These are phyloP conservation scores for Autographa gamma DNA, from an alignment of 2,888 invertebrate genomes.

Conservation along the genomic window DNA sequence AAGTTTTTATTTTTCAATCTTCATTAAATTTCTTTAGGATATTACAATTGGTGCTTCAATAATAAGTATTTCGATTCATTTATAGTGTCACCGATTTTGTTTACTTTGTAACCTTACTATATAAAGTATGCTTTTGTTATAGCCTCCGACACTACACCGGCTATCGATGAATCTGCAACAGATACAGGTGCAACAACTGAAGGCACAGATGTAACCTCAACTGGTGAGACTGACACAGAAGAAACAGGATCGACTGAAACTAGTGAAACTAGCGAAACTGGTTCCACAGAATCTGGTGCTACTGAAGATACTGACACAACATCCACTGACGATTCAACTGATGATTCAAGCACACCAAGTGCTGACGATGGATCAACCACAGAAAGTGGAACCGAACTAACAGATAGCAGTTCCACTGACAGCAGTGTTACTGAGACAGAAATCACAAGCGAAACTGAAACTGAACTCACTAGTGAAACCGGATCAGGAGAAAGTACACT, in stretches of 20 bases:
- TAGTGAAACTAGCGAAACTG: not conserved
- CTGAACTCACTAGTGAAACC: not conserved
- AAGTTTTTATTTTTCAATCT: no score
- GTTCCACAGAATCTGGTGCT: conserved; percentile 23
- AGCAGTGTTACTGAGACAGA: not conserved
- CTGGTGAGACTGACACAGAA: conserved; percentile 6
- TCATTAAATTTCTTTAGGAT: no score
- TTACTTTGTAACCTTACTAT: no score
- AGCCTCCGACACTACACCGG: not conserved
- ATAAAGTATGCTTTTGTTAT: not conserved
- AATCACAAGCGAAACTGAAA: not conserved
- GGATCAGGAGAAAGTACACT: not conserved
- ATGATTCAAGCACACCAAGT: conserved; percentile 9
- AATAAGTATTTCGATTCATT: no score
- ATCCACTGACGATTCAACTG: no score
- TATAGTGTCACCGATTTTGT: no score
- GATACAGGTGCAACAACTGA: not conserved
- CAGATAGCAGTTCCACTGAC: conserved; percentile 17
- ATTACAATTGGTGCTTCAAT: not conserved
- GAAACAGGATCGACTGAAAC: not conserved
- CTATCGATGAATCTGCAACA: not conserved
- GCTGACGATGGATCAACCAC: not conserved
- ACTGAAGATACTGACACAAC: conserved; percentile 17
- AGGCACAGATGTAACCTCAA: not conserved
- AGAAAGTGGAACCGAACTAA: not conserved